phyloP scores from a whole-genome alignment of 2,797 vertebrate genomes.

The Delichon dasypus region DNA sequence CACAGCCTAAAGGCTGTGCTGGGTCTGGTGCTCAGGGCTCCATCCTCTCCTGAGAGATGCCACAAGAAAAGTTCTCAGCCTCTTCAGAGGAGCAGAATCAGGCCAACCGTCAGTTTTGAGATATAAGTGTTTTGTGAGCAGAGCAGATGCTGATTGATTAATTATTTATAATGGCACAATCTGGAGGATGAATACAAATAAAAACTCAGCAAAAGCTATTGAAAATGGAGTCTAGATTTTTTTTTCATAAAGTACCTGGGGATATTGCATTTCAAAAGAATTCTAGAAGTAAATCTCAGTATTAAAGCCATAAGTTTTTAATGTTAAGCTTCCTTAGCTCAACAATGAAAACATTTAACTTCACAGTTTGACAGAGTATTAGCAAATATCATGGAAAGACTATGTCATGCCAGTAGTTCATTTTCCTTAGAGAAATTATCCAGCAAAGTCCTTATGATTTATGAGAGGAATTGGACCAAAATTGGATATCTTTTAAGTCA shows the following conservation, averaged over 20 bases:
- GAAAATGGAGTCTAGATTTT: background rate
- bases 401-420: slow-evolving; percentile 34
- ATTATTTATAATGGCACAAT: slow-evolving; percentile 41
- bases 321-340: slow-evolving; percentile 65
- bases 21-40: background rate
- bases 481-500: background rate
- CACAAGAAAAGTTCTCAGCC: background rate
- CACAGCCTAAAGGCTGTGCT: background rate
- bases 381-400: slow-evolving; percentile 52
- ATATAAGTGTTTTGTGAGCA: background rate
- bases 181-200: slow-evolving; percentile 29
- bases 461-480: slow-evolving; percentile 2
- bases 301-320: slow-evolving; percentile 64
- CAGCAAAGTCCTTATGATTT: slow-evolving; percentile 21
- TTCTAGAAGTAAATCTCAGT: slow-evolving; percentile 52
- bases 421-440: slow-evolving; percentile 40
- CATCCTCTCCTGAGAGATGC: background rate
- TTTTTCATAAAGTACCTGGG: slow-evolving; percentile 24
- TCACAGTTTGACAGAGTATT: slow-evolving; percentile 68
- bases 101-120: background rate
- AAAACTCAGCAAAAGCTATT: slow-evolving; percentile 35
- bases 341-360: slow-evolving; percentile 68
- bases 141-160: slow-evolving; percentile 36
- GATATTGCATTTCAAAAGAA: slow-evolving; percentile 44
- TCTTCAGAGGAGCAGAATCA: background rate